Base-by-base conservation (phyloP, 2,113 vertebrate genomes). In the Xenus cinereus region DNA sequence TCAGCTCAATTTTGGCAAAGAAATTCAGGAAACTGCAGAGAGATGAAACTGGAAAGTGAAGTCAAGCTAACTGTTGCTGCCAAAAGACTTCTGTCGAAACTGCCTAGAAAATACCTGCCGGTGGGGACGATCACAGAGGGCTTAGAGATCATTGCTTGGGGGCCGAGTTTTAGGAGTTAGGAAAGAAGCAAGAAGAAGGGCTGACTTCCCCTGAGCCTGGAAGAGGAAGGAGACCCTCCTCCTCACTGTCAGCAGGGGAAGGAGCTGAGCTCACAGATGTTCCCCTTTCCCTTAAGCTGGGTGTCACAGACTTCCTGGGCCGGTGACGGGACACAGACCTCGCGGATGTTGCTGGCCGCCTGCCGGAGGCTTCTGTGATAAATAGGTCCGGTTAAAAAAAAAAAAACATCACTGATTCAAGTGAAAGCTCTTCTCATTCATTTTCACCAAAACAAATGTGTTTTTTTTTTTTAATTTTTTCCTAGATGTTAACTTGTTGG, bases 231-330 rank as follows among this genome's bases (percentile, higher is more conserved):
- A 80, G 32, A 67, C 10, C 16, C 33, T 89, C 54, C 43, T 82
- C 50, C 60, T 87, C 39, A 7, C 54, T 84, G 74, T 75, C 66
- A 82, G 69, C 45, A 87, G 48, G 45, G 69, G n/a, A 81, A 81
- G 60, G 62, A 94, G 66, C 28, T 0, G 0, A 1, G 3, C 45
- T 87, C 8, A 1, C 92, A 94, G 84, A 76, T 93, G 81, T 91
- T 95, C 95, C 32, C 26, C 35, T 78, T 91, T 76, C 53, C 73
- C 54, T 93, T 56, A 56, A 84, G 53, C 80, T 73, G 80, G 50
- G 80, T 87, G 91, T 92, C 92, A 93, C 89, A 87, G 46, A 54
- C 37, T 91, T 95, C 91, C 95, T 71, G 89, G 80, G 66, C 66
- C 0, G 5, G 45, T 96, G 95, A 97, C 1, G 0, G 80, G 78